Evolutionary conservation across 2,888 invertebrate genomes (phyloP), one percentile per base, ranked within the genome.

Genomic region (Nomada lathburiana): DNA sequence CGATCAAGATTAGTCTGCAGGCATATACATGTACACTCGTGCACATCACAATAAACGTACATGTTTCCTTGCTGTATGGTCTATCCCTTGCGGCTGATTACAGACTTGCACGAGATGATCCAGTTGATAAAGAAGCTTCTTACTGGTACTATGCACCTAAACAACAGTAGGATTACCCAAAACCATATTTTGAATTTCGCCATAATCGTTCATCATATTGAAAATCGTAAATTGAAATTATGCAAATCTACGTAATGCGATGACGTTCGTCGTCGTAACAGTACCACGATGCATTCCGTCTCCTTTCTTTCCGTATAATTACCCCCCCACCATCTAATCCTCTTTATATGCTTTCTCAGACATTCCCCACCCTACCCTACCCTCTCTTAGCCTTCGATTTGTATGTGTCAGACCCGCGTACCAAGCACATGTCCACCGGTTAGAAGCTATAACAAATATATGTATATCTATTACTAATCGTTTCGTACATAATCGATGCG

Each of bases 101-200:
- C 98, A 98, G 94, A 98, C 97, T 96, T 98, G 98, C 92, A 98
- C 98, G 94, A 98, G 95, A 94, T 98, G 98, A 95, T 98, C 98
- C 93, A 98, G 95, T 94, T 98, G 98, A 94, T 98, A 98, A 90
- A 98, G 96, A 93, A 98, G 96, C 95, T 98, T 98, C 95, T 98
- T 98, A 95, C 98, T 98, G 90, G 98, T 98, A 92, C 98, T 98
- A 95, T 98, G 98, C 92, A 98, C 97, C 97, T 98, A 93, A 91
- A 94, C 90, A 93, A 89, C 90, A 93, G 89, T 69, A 87, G 80
- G 76, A 89, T 82, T 79, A 90, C 86, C 92, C 91, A 90, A 86
- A 85, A 86, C 87, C 85, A 80, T 87, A 82, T 83, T 69, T 70
- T 10, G 70, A 73, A 11, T 68, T 78, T 26, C 60, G 44, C 76